Conservation (phyloP, 2,113 vertebrate genomes). For the Guaruba guarouba region DNA sequence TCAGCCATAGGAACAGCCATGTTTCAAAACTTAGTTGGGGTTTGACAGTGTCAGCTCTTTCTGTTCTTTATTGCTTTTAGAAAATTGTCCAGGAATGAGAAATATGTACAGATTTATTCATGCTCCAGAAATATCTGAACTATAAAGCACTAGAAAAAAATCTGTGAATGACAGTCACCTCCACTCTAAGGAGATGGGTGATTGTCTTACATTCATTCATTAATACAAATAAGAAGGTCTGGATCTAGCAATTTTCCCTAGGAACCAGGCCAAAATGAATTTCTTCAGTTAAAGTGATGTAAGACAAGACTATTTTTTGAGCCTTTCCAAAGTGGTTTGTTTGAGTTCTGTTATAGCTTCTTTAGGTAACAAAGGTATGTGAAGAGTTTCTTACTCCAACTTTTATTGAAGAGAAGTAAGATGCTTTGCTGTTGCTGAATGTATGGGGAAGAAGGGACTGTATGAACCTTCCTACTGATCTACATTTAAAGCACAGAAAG, state of each 20-base stretch:
- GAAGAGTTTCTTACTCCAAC: not conserved
- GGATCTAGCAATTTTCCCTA: not conserved
- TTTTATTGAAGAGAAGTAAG: not conserved
- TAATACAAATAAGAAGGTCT: not conserved
- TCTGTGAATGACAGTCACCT: not conserved
- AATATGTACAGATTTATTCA: not conserved
- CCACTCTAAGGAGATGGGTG: not conserved
- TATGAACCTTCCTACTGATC: not conserved
- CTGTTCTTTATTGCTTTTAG: not conserved
- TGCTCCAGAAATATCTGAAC: not conserved
- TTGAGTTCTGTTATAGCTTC: not conserved
- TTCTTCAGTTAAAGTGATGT: not conserved
- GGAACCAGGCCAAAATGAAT: not conserved
- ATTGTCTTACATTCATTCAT: not conserved
- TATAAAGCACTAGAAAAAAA: not conserved
- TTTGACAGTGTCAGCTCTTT: not conserved
- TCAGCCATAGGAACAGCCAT: not conserved
- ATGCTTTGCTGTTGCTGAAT: not conserved
- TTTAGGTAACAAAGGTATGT: not conserved
- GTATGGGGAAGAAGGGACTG: not conserved
- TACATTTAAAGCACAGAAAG: not conserved
- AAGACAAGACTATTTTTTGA: not conserved
- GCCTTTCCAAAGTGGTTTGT: not conserved
- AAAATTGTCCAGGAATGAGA: not conserved
- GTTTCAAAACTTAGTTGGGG: not conserved